Evolutionary conservation across 37 sponge, comb jelly and placozoan species (phyloP).

Genomic region (Lycopodina hypogea): DNA sequence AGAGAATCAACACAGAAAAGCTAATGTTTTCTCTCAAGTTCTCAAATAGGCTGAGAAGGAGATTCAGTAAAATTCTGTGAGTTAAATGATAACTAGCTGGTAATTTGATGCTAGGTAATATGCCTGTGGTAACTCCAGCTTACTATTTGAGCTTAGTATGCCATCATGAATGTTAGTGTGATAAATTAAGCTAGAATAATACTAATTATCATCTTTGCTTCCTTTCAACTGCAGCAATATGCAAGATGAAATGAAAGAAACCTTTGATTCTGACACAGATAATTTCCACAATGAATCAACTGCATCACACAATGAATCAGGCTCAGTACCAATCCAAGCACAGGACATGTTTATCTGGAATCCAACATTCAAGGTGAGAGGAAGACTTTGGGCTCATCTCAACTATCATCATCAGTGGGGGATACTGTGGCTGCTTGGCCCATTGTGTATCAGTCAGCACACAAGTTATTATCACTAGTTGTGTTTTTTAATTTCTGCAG

Average conservation of each 20-base stretch:
- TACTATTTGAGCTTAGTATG: neutral
- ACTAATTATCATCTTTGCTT: neutral
- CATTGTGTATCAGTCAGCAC: neutral
- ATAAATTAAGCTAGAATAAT: no score
- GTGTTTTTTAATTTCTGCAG: conserved; percentile 15
- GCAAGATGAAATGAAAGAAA: neutral
- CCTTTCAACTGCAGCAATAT: neutral
- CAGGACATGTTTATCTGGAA: conserved; percentile 72
- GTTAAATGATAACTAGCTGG: no score
- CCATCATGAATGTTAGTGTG: no score
- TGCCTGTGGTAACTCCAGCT: neutral
- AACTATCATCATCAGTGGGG: neutral
- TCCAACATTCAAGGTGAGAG: conserved; percentile 47
- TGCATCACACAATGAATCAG: conserved; percentile 24
- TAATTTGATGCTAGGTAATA: neutral
- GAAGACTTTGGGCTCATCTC: neutral
- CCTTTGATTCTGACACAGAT: conserved; percentile 42
- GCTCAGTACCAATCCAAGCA: conserved; percentile 26
- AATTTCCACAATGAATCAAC: no score
- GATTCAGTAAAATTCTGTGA: no score
- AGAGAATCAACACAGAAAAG: no score
- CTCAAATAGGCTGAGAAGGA: no score
- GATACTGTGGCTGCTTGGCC: neutral
- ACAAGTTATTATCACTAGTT: no score
- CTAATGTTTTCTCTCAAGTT: no score